Percentiles rank a stretch among this genome's conserved stretches.
These are phyloP conservation scores for Cephus nigrinus DNA, from an alignment of 2,888 invertebrate genomes.

Conservation along the genomic window DNA sequence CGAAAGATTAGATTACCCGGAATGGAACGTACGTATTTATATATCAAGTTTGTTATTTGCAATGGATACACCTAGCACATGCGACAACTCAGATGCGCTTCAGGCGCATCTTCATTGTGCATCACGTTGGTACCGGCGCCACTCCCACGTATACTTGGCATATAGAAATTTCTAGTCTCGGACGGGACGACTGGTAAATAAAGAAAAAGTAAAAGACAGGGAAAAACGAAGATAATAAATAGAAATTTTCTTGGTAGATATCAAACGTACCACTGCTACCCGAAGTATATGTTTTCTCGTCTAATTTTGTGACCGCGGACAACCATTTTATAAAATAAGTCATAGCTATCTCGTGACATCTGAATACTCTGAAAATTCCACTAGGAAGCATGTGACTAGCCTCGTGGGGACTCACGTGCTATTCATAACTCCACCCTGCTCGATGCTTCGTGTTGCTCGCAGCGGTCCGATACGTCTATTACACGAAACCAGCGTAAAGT, in stretches of 20 bases:
- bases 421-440: conserved; percentile 50
- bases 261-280: too few relatives aligned
- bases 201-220: background rate
- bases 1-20: background rate
- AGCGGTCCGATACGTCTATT: background rate
- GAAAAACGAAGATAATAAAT: background rate
- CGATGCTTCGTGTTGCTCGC: background rate
- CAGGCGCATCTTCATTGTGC: background rate
- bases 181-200: background rate
- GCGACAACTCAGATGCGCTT: background rate
- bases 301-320: background rate
- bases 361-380: conserved; percentile 1
- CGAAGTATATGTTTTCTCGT: background rate
- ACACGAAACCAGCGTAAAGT: conserved; percentile 24
- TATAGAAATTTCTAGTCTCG: background rate
- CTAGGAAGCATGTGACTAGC: conserved; percentile 45
- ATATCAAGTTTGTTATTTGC: background rate
- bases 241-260: background rate
- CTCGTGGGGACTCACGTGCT: conserved; percentile 62
- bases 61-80: background rate
- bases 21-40: background rate
- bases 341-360: conserved; percentile 49
- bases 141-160: background rate
- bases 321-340: conserved; percentile 28
- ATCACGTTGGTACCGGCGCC: background rate